Percentiles rank a stretch among this genome's conserved stretches.
Conservation (phyloP, 2,113 vertebrate genomes). For the Anhinga rufa region DNA sequence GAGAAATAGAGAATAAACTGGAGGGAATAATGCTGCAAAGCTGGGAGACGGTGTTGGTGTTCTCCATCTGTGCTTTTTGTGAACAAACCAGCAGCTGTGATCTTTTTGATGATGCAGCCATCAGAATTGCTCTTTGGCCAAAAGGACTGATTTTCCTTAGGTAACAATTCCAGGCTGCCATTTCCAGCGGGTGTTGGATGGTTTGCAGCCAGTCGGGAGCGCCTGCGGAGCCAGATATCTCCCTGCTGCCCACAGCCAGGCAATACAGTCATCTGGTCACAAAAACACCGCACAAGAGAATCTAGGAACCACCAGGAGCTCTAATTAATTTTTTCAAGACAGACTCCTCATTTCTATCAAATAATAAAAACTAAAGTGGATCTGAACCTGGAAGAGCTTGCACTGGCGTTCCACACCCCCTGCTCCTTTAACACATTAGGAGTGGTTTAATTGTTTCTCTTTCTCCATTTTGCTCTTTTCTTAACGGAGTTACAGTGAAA, state of each 20-base stretch:
- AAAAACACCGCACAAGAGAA: accelerated
- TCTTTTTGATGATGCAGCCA: neutral
- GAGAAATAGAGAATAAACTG: neutral
- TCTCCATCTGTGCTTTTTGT: neutral
- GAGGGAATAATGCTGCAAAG: neutral
- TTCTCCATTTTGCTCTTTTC: neutral
- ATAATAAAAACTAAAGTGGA: neutral
- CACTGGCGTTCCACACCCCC: neutral
- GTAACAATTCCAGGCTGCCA: neutral
- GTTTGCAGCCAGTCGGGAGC: neutral
- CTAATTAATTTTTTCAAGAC: neutral
- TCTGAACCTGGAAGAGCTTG: neutral
- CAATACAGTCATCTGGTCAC: neutral
- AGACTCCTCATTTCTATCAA: neutral
- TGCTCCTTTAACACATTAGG: neutral
- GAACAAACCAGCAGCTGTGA: neutral
- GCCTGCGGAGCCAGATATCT: neutral
- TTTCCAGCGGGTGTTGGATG: neutral
- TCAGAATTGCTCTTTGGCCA: neutral
- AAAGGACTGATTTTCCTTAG: neutral
- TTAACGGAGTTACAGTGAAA: neutral
- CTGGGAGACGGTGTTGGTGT: neutral
- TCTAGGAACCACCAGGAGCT: neutral
- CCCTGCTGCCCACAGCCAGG: neutral
- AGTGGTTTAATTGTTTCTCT: neutral